Evolutionary conservation across 1,140 invertebrate species (phyloP).

Genomic region (Nautilus pompilius): DNA sequence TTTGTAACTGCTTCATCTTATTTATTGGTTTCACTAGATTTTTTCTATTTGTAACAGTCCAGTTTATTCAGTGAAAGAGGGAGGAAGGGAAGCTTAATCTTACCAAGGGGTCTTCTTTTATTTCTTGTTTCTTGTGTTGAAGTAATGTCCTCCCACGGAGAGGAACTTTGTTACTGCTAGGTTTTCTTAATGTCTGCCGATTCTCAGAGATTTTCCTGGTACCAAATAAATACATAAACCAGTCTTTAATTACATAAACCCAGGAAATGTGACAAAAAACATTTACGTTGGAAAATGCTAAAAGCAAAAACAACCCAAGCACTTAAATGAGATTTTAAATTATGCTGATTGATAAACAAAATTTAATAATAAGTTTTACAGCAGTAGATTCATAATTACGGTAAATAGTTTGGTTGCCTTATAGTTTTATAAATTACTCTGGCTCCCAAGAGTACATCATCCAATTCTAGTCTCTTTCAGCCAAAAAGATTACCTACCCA

Average conservation of each 20-base stretch:
- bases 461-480: too few relatives aligned
- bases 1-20: too few relatives aligned
- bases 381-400: neutral
- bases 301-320: neutral
- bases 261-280: neutral
- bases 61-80: too few relatives aligned
- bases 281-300: neutral
- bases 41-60: too few relatives aligned
- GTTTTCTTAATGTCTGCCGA: conserved; percentile 42
- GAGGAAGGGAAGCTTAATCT: too few relatives aligned
- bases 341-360: neutral
- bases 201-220: conserved; percentile 36
- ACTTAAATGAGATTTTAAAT: neutral
- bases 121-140: conserved; percentile 32
- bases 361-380: neutral
- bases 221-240: conserved; percentile 1
- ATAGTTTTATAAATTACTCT: too few relatives aligned
- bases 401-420: too few relatives aligned
- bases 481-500: too few relatives aligned
- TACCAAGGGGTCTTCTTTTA: conserved; percentile 34
- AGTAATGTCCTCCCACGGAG: conserved; percentile 40
- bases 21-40: too few relatives aligned
- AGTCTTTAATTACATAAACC: neutral
- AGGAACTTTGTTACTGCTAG: conserved; percentile 49
- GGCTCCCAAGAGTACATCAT: too few relatives aligned